Conservation (phyloP, 2,797 vertebrate species). For the Geotrypetes seraphini region DNA sequence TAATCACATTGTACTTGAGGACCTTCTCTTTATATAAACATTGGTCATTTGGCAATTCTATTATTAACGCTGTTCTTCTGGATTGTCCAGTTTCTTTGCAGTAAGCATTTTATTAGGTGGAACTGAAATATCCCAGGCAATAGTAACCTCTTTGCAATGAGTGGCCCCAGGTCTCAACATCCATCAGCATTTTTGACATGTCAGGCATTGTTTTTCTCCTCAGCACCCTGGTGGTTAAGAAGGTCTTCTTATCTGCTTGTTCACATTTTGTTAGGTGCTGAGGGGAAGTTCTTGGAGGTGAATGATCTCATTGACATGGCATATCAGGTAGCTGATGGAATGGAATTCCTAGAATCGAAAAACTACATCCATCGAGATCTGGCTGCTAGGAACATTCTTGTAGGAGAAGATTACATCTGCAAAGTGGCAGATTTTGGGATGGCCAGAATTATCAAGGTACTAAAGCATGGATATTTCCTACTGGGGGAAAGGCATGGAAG, state of each 20-base stretch:
- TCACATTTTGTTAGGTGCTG: slow-evolving; percentile 43
- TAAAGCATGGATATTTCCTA: too few relatives aligned
- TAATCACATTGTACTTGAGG: too few relatives aligned
- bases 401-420: slow-evolving; percentile 65
- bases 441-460: slow-evolving; percentile 69
- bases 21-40: too few relatives aligned
- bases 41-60: too few relatives aligned
- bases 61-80: too few relatives aligned
- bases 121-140: too few relatives aligned
- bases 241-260: too few relatives aligned
- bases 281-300: slow-evolving; percentile 28
- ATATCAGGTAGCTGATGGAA: slow-evolving; percentile 68
- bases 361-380: slow-evolving; percentile 74
- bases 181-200: too few relatives aligned
- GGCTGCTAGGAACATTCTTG: slow-evolving; percentile 72
- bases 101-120: too few relatives aligned
- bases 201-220: neutral
- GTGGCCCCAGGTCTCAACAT: too few relatives aligned
- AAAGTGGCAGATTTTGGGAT: slow-evolving; percentile 81
- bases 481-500: neutral
- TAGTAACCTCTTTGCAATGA: too few relatives aligned
- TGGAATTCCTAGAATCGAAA: slow-evolving; percentile 66
- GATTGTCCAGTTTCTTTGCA: too few relatives aligned
- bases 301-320: slow-evolving; percentile 53
- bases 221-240: neutral